These are phyloP conservation scores for Buceros bicornis DNA, from an alignment of 2,797 vertebrate genomes.

Conservation along the genomic window DNA sequence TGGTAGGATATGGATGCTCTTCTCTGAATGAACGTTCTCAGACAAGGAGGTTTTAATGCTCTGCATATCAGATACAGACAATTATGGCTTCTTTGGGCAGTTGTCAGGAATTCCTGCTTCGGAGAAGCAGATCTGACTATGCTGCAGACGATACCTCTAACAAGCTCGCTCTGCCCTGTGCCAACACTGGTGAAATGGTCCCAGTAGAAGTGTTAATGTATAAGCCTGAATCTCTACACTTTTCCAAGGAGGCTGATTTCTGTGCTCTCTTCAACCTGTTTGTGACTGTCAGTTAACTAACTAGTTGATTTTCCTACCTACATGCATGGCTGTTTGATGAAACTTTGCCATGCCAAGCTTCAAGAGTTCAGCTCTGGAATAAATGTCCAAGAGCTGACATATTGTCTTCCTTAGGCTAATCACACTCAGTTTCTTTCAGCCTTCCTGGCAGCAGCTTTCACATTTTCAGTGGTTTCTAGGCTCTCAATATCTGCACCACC, in stretches of 20 bases:
- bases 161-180: not conserved
- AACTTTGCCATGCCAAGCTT: not conserved
- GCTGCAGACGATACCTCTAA: not conserved
- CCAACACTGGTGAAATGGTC: not conserved
- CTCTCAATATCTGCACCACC: not conserved
- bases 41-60: not conserved
- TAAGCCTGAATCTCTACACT: not conserved
- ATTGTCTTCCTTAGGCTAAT: not conserved
- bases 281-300: conserved; percentile 14
- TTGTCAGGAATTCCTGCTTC: not conserved
- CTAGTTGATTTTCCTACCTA: not conserved
- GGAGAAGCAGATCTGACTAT: not conserved
- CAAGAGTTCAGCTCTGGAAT: not conserved
- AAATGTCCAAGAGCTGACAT: not conserved
- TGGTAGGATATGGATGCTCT: not conserved
- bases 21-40: not conserved
- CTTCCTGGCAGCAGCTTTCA: not conserved
- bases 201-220: not conserved
- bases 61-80: not conserved
- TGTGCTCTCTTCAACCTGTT: not conserved
- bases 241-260: not conserved
- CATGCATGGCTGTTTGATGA: not conserved
- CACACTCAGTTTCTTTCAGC: not conserved
- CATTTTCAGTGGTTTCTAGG: not conserved
- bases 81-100: not conserved